These are phyloP conservation scores for Corythaeola cristata DNA, from an alignment of 2,113 vertebrate genomes.

Conservation along the genomic window DNA sequence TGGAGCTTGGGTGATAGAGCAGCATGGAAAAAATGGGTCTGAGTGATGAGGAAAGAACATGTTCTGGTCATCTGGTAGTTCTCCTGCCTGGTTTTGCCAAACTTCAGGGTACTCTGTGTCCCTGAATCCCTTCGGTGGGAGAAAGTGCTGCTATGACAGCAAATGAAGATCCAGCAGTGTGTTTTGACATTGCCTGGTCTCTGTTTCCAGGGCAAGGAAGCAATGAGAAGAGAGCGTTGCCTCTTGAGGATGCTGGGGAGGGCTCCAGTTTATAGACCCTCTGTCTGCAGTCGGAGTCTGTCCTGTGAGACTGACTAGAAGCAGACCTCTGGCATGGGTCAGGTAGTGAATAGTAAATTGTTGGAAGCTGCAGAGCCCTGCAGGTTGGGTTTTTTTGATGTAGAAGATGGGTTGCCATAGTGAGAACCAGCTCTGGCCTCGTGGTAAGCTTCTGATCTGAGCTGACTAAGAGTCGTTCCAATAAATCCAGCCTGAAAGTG, in stretches of 20 bases:
- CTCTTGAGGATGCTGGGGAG: not conserved
- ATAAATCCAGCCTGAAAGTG: not conserved
- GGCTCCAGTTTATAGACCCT: not conserved
- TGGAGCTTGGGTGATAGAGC: not conserved
- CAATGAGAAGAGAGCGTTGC: not conserved
- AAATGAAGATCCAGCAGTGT: not conserved
- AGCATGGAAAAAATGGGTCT: not conserved
- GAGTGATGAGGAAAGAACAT: not conserved
- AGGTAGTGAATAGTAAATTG: not conserved
- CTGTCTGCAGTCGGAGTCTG: not conserved
- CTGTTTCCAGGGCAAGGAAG: not conserved
- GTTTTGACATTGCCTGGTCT: not conserved
- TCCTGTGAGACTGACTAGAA: not conserved
- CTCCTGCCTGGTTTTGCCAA: not conserved
- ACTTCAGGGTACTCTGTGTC: not conserved
- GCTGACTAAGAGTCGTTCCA: not conserved
- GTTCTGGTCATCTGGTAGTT: not conserved
- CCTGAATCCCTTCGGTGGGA: not conserved
- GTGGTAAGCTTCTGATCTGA: not conserved
- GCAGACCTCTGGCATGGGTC: not conserved
- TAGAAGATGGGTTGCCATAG: not conserved
- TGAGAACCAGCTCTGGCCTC: not conserved
- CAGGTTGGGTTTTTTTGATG: not conserved
- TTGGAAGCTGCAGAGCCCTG: not conserved
- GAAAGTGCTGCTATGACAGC: not conserved